Conservation (phyloP, 2,888 invertebrate species). For the Epinotia brunnichana region DNA sequence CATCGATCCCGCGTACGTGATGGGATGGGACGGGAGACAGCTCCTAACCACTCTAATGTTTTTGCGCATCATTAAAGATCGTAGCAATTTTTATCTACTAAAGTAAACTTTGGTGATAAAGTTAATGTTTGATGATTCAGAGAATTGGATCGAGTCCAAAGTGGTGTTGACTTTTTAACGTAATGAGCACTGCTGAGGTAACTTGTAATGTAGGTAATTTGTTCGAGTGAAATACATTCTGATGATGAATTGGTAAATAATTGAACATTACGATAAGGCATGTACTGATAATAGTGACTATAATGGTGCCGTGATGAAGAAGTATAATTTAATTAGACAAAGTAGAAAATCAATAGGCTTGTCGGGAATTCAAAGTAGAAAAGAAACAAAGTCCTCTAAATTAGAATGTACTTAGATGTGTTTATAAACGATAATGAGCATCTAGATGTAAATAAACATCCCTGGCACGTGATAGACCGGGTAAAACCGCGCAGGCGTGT, state of each 20-base stretch:
- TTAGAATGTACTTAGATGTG: conserved; percentile 46
- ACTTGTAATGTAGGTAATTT: background rate
- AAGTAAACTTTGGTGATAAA: conserved; percentile 8
- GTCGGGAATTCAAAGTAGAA: conserved; percentile 13
- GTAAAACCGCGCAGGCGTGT: conserved; percentile 53
- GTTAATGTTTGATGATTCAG: conserved; percentile 1
- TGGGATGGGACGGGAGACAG: conserved; percentile 18
- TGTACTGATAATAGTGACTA: background rate
- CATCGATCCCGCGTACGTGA: conserved; percentile 60
- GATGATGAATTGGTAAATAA: conserved; percentile 9
- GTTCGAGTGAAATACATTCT: background rate
- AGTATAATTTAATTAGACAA: background rate
- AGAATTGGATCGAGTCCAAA: conserved; percentile 14
- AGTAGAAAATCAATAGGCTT: conserved; percentile 5
- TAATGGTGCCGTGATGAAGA: conserved; percentile 5
- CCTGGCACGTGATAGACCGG: conserved; percentile 54
- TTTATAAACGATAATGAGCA: conserved; percentile 46
- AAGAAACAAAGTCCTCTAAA: conserved; percentile 24
- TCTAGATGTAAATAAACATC: conserved; percentile 65
- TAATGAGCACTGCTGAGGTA: conserved; percentile 13
- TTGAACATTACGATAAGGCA: background rate
- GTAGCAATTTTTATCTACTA: conserved; percentile 14
- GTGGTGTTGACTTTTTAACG: conserved; percentile 13
- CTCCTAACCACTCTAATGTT: conserved; percentile 15
- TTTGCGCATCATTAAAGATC: conserved; percentile 24